These are phyloP conservation scores for Hydra vulgaris DNA, from an alignment of 30 jellyfish, hydroid and myxozoan genomes.

Conservation along the genomic window DNA sequence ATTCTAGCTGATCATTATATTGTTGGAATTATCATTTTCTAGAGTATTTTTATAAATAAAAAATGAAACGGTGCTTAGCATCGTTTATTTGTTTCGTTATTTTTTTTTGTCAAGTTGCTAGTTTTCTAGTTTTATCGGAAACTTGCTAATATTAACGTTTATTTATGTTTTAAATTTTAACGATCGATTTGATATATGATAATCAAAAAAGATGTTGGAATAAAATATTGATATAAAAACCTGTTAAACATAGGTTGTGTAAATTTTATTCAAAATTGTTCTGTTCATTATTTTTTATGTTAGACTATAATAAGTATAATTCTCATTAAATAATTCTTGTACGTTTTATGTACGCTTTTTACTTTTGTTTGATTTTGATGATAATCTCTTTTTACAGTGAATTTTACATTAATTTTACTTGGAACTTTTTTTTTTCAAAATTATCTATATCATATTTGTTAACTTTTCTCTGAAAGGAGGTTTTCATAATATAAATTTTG, in stretches of 20 bases:
- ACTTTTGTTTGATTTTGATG: not conserved
- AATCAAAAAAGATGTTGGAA: not conserved
- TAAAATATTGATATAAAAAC: not conserved
- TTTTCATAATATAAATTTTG: not conserved
- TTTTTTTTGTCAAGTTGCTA: not conserved
- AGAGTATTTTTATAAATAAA: not conserved
- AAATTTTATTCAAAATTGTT: not conserved
- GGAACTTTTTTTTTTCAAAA: no score
- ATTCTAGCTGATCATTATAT: not conserved
- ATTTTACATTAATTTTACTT: no score
- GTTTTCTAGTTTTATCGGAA: not conserved
- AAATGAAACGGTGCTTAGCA: not conserved
- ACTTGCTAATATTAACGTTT: not conserved
- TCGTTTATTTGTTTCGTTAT: not conserved
- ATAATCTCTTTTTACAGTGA: not conserved
- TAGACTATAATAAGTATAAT: not conserved
- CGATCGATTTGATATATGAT: not conserved
- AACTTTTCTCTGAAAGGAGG: not conserved
- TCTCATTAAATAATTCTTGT: not conserved
- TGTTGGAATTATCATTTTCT: not conserved
- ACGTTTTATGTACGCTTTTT: not conserved
- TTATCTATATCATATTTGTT: no score
- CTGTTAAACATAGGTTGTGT: not conserved
- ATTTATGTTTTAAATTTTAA: no score
- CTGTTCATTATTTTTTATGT: not conserved